phyloP scores from a whole-genome alignment of 2,888 invertebrate species.

The Micoletzkya japonica region DNA sequence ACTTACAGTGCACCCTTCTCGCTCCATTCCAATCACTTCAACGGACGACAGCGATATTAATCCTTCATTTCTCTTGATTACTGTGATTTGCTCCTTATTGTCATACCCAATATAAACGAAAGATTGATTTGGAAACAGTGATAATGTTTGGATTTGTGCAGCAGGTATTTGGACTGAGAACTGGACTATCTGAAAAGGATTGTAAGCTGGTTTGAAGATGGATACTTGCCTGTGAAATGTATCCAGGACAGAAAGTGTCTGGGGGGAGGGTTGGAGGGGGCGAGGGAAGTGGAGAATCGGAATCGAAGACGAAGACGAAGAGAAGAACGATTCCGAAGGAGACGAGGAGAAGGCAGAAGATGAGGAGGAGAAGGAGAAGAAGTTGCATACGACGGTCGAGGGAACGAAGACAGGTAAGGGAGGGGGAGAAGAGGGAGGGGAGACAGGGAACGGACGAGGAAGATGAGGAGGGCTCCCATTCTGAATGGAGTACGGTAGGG shows the following conservation, averaged over 20 bases:
- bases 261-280: neutral
- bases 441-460: neutral
- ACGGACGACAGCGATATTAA: neutral
- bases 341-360: slow-evolving; percentile 10
- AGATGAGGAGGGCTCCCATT: neutral
- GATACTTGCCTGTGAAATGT: too few relatives aligned
- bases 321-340: slow-evolving; percentile 5
- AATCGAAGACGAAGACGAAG: neutral
- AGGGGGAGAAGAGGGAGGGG: neutral
- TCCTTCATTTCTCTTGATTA: neutral
- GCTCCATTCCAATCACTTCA: slow-evolving; percentile 5
- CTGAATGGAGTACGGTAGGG: neutral
- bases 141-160: neutral
- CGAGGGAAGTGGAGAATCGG: neutral
- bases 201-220: neutral
- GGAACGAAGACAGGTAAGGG: too few relatives aligned
- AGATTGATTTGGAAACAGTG: neutral
- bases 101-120: neutral
- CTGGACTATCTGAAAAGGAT: neutral
- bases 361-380: neutral
- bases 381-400: slow-evolving; percentile 1
- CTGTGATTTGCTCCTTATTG: slow-evolving; percentile 3
- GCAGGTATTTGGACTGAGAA: neutral
- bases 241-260: too few relatives aligned
- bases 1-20: neutral